Percentiles rank a stretch among this genome's conserved stretches.
phyloP scores from a whole-genome alignment of 2,888 invertebrate genomes.

The Caenorhabditis doughertyi region DNA sequence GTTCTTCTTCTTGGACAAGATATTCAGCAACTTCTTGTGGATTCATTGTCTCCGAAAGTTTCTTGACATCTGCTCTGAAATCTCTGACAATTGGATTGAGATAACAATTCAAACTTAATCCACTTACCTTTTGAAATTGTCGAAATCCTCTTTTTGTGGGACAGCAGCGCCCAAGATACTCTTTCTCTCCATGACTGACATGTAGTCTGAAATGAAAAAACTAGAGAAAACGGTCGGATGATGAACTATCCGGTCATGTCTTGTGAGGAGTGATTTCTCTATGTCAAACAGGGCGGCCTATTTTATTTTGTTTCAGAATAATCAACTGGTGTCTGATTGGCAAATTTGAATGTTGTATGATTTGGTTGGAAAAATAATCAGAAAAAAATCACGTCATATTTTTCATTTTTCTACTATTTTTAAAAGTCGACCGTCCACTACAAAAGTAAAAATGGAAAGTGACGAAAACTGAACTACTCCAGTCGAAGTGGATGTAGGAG shows the following conservation, averaged over 20 bases:
- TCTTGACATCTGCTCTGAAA: slow-evolving; percentile 61
- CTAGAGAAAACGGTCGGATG: slow-evolving; percentile 9
- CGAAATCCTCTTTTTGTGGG: slow-evolving; percentile 30
- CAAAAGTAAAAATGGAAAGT: slow-evolving; percentile 41
- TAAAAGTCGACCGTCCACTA: slow-evolving; percentile 6
- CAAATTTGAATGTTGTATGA: neutral
- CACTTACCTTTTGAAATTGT: slow-evolving; percentile 47
- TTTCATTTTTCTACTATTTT: neutral
- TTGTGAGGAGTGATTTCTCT: slow-evolving; percentile 33
- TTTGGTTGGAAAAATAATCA: slow-evolving; percentile 3
- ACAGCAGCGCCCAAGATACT: slow-evolving; percentile 42
- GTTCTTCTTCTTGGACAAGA: slow-evolving; percentile 66
- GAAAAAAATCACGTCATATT: slow-evolving; percentile 4
- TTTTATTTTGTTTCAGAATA: slow-evolving; percentile 23
- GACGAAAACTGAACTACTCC: slow-evolving; percentile 48
- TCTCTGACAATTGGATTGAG: neutral
- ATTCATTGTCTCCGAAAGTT: slow-evolving; percentile 55
- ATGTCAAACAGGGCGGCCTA: slow-evolving; percentile 36
- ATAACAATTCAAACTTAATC: neutral
- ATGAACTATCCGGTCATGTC: slow-evolving; percentile 60
- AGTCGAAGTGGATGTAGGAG: slow-evolving; percentile 31
- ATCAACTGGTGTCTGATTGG: slow-evolving; percentile 18
- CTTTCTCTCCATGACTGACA: slow-evolving; percentile 69
- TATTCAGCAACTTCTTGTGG: slow-evolving; percentile 61
- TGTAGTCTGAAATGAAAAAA: slow-evolving; percentile 66